A percentile compares a stretch with the other conserved stretches of the same genome.
phyloP scores from a whole-genome alignment of 2,113 vertebrate genomes.

The Zosterops hypoxanthus region DNA sequence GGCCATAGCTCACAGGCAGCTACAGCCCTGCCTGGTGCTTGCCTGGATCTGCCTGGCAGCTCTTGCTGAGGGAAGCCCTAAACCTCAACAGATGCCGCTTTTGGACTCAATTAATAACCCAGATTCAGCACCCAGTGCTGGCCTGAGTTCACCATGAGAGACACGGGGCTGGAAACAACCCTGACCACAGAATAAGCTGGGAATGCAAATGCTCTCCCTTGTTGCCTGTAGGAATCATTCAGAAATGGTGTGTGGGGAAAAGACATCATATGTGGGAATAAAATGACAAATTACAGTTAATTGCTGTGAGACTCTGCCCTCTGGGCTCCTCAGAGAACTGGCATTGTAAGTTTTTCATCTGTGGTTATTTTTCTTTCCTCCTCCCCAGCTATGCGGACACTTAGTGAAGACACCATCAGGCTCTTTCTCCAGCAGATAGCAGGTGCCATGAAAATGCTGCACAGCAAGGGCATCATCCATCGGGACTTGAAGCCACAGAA shows the following conservation, averaged over 20 bases:
- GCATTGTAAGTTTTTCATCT: not conserved
- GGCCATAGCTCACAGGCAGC: not conserved
- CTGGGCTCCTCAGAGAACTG: not conserved
- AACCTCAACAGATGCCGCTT: not conserved
- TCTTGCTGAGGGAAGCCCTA: not conserved
- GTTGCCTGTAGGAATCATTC: not conserved
- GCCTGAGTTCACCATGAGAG: not conserved
- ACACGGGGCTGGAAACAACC: not conserved
- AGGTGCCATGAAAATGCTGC: slow-evolving; percentile 90
- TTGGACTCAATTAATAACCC: not conserved
- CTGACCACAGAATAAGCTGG: not conserved
- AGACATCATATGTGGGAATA: not conserved
- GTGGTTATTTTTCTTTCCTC: not conserved
- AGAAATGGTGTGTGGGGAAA: not conserved
- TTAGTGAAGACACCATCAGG: slow-evolving; percentile 96
- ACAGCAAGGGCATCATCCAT: slow-evolving; percentile 93
- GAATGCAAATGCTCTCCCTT: not conserved
- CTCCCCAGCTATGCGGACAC: slow-evolving; percentile 85
- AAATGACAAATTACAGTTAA: slow-evolving; percentile 5
- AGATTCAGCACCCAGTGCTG: not conserved
- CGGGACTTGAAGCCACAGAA: slow-evolving; percentile 97
- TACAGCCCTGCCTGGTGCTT: not conserved
- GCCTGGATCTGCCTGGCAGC: not conserved
- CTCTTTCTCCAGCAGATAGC: slow-evolving; percentile 94
- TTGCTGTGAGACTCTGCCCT: not conserved